phyloP scores from a whole-genome alignment of 2,113 vertebrate genomes.

The Heterotis niloticus region DNA sequence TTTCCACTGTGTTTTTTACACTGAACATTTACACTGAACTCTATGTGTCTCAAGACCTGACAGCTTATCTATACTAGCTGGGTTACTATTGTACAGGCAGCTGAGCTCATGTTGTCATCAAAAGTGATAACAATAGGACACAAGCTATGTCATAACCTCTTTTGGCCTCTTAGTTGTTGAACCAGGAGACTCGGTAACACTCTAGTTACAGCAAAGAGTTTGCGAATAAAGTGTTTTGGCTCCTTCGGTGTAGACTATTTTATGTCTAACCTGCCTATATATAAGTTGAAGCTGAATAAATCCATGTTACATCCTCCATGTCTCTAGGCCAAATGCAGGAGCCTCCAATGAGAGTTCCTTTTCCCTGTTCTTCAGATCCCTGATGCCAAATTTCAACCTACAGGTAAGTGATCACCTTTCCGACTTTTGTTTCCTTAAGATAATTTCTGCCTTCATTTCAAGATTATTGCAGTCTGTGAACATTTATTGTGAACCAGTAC shows the following conservation, averaged over 20 bases:
- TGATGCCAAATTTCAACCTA: slow-evolving; percentile 87
- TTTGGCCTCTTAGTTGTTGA: too few relatives aligned
- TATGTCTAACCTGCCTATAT: too few relatives aligned
- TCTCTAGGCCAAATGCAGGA: slow-evolving; percentile 51
- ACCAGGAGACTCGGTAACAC: too few relatives aligned
- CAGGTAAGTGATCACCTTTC: slow-evolving; percentile 68
- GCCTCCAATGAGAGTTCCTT: slow-evolving; percentile 80
- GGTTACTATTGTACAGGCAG: too few relatives aligned
- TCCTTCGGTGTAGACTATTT: too few relatives aligned
- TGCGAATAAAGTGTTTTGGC: too few relatives aligned
- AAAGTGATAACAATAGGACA: too few relatives aligned
- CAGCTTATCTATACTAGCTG: too few relatives aligned
- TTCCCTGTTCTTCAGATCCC: slow-evolving; percentile 90
- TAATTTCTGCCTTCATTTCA: neutral
- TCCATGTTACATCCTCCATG: neutral
- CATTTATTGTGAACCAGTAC: too few relatives aligned
- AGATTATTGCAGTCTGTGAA: neutral
- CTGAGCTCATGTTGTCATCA: too few relatives aligned
- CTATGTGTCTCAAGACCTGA: neutral
- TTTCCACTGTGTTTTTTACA: neutral
- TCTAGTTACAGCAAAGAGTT: too few relatives aligned
- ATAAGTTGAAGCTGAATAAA: neutral
- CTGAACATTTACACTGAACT: neutral
- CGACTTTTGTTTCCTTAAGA: neutral
- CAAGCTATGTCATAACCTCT: too few relatives aligned